Conservation (phyloP, 2,797 vertebrate species). For the Salmo trutta region DNA sequence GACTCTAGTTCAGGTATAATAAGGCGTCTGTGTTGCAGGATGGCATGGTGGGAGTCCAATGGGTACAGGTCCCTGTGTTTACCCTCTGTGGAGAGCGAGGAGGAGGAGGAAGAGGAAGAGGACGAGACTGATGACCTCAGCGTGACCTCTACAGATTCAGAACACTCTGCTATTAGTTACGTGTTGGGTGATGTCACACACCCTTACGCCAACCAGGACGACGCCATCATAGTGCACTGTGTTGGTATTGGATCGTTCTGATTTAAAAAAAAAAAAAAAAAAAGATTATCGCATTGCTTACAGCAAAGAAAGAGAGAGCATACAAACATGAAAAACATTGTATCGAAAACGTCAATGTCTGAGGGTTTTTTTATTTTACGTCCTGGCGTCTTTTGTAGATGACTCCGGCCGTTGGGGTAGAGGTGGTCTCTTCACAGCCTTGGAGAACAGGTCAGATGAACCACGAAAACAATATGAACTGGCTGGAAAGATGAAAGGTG, state of each 20-base stretch:
- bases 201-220: slow-evolving; percentile 77
- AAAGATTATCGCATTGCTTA: no score
- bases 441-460: slow-evolving; percentile 84
- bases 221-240: slow-evolving; percentile 89
- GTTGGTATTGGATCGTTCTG: slow-evolving; percentile 74
- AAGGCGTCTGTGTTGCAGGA: slow-evolving; percentile 63
- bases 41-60: slow-evolving; percentile 88
- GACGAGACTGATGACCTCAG: slow-evolving; percentile 59
- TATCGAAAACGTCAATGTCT: not conserved
- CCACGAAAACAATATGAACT: slow-evolving; percentile 85
- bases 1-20: not conserved
- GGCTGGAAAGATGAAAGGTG: slow-evolving; percentile 93
- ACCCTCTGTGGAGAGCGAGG: slow-evolving; percentile 77
- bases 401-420: slow-evolving; percentile 89
- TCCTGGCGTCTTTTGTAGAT: slow-evolving; percentile 71
- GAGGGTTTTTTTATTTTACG: slow-evolving; percentile 11
- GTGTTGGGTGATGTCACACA: slow-evolving; percentile 91
- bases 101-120: slow-evolving; percentile 69
- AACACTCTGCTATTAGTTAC: slow-evolving; percentile 75
- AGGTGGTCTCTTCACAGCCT: slow-evolving; percentile 90
- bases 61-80: slow-evolving; percentile 83
- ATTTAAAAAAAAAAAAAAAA: not conserved
- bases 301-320: no score
- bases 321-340: no score
- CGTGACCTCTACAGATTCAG: slow-evolving; percentile 66